Evolutionary conservation across 2,113 vertebrate genomes (phyloP), one percentile per base, ranked within the genome.

Genomic region (Cettia cetti): DNA sequence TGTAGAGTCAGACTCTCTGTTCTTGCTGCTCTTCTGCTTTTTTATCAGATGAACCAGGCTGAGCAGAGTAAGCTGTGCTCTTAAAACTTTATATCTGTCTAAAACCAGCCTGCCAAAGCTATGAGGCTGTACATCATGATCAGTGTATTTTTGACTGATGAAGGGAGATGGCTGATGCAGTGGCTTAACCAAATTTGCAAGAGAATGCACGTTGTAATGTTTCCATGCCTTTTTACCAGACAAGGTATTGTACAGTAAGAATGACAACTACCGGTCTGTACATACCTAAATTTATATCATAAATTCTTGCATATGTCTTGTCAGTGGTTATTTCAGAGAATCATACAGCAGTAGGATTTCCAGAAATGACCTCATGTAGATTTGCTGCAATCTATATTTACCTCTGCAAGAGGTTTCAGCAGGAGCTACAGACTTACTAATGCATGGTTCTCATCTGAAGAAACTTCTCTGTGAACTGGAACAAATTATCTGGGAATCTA

Each of bases 401-500:
- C 70, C 39, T 59, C 28, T 93, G 52, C 47, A 45, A 83, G 68
- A 63, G 21, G 4, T 92, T 96, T 83, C 42, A 75, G 76, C 24
- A 77, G 54, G 64, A 92, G 42, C 61, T 70, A 49, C 33, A 74
- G 71, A 28, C 37, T 33, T 86, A 42, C 7, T 69, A 82, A 71
- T 0, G 22, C 45, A 63, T 68, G 56, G 47, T 16, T 47, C 39
- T 93, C 76, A 63, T 94, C 24, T 89, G 39, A 94, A 86, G 54
- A 83, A 74, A 77, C 30, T 77, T 22, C 30, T 83, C 39, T 65
- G 49, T 54, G 60, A 93, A 89, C 86, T 86, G 89, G 72, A 95
- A 84, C 64, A 94, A 84, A 93, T 91, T 93, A 78, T 91, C 56
- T 64, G 44, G 56, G 56, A 92, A 92, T 75, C 52, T 66, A 39